Evolutionary conservation across 1,140 invertebrate genomes (phyloP), one percentile per base, ranked within the genome.

Genomic region (Aricia agestis): DNA sequence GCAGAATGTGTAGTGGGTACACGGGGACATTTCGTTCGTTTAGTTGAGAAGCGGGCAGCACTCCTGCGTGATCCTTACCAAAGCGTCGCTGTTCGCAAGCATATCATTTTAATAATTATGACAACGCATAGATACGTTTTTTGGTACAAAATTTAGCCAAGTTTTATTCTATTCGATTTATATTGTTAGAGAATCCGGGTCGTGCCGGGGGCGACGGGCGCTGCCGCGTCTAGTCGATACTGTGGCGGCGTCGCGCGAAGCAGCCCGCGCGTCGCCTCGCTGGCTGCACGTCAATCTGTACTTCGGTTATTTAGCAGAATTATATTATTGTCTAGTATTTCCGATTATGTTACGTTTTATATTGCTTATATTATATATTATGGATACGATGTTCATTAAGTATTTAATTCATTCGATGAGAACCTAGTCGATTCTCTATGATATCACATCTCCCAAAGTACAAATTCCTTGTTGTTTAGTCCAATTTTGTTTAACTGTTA

Each of bases 391-490:
- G 84, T 91, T 90, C 89, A 87, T 87, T 89, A 87, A 89, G 85
- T 90, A 89, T 89, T 91, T 90, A 89, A 90, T 90, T 89, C 86
- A 89, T 91, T 91, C 89, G 87, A 90, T 89, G 88, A 91, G 89
- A 85, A 91, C 90, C 90, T 92, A 92, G 92, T 92, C 92, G 91
- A 86, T 91, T 92, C 92, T 91, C 87, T 89, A 85, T 90, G 76
- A 92, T 92, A 92, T 92, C 88, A 92, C 91, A 91, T 91, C 84
- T 92, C 90, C 92, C 90, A 92, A 92, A 92, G 92, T 92, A 92
- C 91, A 92, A 92, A 92, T 92, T 91, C 90, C 91, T 92, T 92
- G 92, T 92, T 92, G 90, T 92, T 92, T 92, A 92, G 92, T 92
- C 89, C 90, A 92, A 92, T 92, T 92, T 92, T 91, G 87, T 92